Evolutionary conservation across 2,113 vertebrate genomes (phyloP).

Genomic region (Henicopernis longicauda): DNA sequence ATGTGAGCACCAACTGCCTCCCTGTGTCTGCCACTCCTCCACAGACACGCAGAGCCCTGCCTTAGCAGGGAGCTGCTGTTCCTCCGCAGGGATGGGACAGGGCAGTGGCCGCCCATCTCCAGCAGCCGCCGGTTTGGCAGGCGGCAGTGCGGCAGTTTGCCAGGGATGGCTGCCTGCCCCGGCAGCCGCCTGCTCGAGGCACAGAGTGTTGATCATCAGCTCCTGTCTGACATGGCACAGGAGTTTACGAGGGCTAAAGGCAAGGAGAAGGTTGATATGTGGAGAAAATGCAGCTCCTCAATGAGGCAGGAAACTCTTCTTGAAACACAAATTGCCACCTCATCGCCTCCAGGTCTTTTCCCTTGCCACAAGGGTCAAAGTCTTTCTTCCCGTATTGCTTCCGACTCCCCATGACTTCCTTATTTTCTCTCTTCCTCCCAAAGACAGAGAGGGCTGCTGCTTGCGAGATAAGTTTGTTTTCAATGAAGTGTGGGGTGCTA

Average conservation of each 20-base stretch:
- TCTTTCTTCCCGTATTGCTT: not conserved
- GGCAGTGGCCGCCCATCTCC: not conserved
- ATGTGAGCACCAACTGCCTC: not conserved
- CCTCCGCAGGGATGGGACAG: not conserved
- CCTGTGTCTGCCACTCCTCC: not conserved
- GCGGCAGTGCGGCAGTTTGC: not conserved
- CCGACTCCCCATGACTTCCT: not conserved
- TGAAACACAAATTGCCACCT: not conserved
- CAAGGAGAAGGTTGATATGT: not conserved
- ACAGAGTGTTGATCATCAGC: not conserved
- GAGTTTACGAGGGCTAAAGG: not conserved
- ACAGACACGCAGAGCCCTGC: accelerated
- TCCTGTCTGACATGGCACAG: not conserved
- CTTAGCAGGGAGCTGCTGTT: not conserved
- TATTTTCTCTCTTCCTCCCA: not conserved
- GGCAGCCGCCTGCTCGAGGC: not conserved
- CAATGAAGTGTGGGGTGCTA: not conserved
- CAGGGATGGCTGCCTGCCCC: not conserved
- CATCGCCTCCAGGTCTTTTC: not conserved
- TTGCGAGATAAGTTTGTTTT: not conserved
- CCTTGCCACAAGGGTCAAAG: not conserved
- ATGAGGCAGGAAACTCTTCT: not conserved
- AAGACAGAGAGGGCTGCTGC: not conserved
- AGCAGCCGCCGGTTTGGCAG: not conserved
- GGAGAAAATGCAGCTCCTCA: not conserved